Evolutionary conservation across 1,140 invertebrate genomes (phyloP), one percentile per base, ranked within the genome.

Genomic region (Drosophila malerkotliana): DNA sequence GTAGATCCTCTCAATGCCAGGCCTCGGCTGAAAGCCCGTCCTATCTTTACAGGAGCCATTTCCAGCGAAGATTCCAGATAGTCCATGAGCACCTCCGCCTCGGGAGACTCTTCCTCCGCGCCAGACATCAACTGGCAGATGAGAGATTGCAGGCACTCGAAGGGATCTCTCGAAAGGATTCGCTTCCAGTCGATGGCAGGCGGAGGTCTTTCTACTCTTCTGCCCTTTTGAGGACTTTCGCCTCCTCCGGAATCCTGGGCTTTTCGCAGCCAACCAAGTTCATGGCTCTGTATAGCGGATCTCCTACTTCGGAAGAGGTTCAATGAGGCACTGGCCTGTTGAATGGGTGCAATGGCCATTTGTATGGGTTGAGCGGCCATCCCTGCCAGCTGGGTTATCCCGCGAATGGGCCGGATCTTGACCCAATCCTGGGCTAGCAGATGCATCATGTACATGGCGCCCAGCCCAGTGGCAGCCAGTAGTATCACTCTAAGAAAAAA

Each of bases 401-500:
- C 72, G 0, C 81, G 84, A 28, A 91, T 79, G 2, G 89, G 91
- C 3, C 90, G 75, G 52, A 93, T 92, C 61, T 91, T 92, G 49
- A 90, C 92, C 78, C 90, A 93, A 59, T 93, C 93, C 67, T 92
- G 90, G 0, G 93, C 93, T 28, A 93, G 72, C 32, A 92, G 79
- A 76, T 93, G 93, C 61, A 93, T 76, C 85, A 93, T 92, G 60
- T 92, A 93, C 81, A 93, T 84, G 9, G 92, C 92, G 8, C 84
- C 91, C 4, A 93, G 61, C 1, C 92, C 92, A 72, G 92, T 91
- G 12, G 71, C 91, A 5, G 90, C 91, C 69, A 93, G 57, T 2
- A 93, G 21, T 2, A 92, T 48, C 1, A 92, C 26, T 45, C 91
- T 88, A 28, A 56, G 26, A 37, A 7, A 0, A 0, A 26, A 26